Percentiles rank a stretch among this genome's conserved stretches.
Evolutionary conservation across 2,797 vertebrate species (phyloP).

Genomic region (Zenarchopterus dispar): DNA sequence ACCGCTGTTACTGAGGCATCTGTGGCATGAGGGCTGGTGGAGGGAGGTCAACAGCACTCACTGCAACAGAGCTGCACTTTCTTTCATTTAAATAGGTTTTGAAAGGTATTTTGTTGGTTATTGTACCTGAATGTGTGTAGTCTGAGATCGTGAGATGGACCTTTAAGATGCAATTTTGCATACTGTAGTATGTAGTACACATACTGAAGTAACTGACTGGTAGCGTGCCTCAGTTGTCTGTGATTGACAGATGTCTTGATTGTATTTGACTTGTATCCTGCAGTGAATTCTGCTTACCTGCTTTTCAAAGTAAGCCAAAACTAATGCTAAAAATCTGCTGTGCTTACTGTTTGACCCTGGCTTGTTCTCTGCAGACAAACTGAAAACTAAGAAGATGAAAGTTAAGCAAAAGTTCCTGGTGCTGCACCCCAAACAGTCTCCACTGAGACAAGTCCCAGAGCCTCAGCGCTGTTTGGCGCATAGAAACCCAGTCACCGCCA

Average conservation of each 20-base stretch:
- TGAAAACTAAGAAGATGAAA: conserved; percentile 50
- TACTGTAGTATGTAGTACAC: background rate
- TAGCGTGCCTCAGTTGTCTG: conserved; percentile 1
- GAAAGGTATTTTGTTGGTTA: background rate
- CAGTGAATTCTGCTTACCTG: conserved; percentile 23
- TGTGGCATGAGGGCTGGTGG: conserved; percentile 12
- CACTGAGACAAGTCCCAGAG: conserved; percentile 39
- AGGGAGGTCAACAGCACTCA: background rate
- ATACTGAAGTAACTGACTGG: background rate
- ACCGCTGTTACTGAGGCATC: conserved; percentile 32
- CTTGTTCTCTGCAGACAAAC: conserved; percentile 48
- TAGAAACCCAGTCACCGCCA: conserved; percentile 56
- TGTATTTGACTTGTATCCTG: conserved; percentile 12
- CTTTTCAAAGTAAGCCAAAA: conserved; percentile 25
- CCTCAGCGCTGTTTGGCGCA: conserved; percentile 29
- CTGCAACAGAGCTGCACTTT: background rate
- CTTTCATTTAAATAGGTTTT: background rate
- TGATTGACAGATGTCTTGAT: conserved; percentile 24
- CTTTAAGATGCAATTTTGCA: background rate
- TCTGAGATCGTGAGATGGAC: background rate
- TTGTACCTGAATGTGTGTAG: background rate
- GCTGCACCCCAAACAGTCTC: conserved; percentile 47
- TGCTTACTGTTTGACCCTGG: conserved; percentile 35
- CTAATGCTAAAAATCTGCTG: conserved; percentile 26
- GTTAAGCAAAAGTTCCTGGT: conserved; percentile 52